A percentile compares a stretch with the other conserved stretches of the same genome.
These are phyloP conservation scores for Catostylus mosaicus DNA, from an alignment of 30 jellyfish, hydroid and myxozoan genomes.

Conservation along the genomic window DNA sequence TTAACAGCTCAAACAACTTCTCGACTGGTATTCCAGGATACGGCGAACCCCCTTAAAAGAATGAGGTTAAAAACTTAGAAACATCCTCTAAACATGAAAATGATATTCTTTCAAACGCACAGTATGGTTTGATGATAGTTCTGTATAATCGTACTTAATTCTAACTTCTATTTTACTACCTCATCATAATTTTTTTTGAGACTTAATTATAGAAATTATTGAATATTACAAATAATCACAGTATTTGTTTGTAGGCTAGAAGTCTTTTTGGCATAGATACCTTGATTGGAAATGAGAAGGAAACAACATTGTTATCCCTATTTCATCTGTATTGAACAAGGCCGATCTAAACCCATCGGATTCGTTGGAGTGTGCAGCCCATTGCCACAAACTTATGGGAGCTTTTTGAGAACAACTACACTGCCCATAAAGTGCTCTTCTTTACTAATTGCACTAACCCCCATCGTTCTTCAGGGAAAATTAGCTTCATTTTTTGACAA, in stretches of 20 bases:
- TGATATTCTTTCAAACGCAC: neutral
- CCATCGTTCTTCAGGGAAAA: neutral
- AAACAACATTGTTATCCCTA: too few relatives aligned
- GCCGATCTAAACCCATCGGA: neutral
- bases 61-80: too few relatives aligned
- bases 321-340: neutral
- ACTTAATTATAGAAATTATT: neutral
- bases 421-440: neutral
- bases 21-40: conserved; percentile 90
- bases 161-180: too few relatives aligned
- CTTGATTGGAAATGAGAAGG: too few relatives aligned
- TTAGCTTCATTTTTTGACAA: neutral
- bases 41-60: conserved; percentile 83
- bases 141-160: neutral
- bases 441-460: neutral
- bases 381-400: neutral
- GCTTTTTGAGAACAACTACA: neutral
- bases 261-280: too few relatives aligned
- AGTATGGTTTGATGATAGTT: neutral
- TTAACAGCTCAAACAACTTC: conserved; percentile 68
- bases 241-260: too few relatives aligned
- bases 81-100: neutral
- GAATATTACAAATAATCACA: neutral
- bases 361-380: neutral
- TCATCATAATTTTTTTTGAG: too few relatives aligned